Percentiles rank a stretch among this genome's conserved stretches.
Evolutionary conservation across 2,113 vertebrate species (phyloP).

Genomic region (Eclectus roratus): DNA sequence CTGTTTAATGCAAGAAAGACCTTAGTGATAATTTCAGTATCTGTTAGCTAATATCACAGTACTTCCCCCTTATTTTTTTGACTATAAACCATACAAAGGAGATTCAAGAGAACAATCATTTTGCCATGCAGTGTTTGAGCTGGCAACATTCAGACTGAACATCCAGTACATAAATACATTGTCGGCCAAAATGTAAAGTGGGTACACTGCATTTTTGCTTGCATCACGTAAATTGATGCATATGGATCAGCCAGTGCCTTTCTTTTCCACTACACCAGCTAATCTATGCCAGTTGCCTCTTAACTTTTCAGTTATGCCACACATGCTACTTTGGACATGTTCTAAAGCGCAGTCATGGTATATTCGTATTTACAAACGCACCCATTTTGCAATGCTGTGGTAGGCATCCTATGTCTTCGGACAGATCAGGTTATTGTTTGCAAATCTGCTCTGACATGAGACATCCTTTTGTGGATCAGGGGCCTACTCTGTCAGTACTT

Average conservation of each 20-base stretch:
- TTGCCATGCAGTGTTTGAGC: not conserved
- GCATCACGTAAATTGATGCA: not conserved
- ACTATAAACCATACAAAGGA: not conserved
- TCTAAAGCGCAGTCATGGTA: not conserved
- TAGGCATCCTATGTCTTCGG: not conserved
- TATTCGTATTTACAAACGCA: not conserved
- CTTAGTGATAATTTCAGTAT: not conserved
- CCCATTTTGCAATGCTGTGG: not conserved
- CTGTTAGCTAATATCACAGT: not conserved
- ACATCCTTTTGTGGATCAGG: not conserved
- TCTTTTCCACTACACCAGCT: not conserved
- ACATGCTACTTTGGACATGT: not conserved
- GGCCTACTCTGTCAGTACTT: not conserved
- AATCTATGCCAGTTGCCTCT: not conserved
- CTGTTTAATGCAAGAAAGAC: not conserved
- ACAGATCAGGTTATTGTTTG: not conserved
- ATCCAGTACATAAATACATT: not conserved
- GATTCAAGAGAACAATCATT: not conserved
- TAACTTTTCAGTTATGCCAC: not conserved
- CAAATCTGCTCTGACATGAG: not conserved
- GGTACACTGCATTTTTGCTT: not conserved
- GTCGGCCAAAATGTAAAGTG: not conserved
- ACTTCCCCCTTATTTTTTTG: not conserved
- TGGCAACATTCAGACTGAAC: not conserved
- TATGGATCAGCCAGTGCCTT: not conserved